Base-by-base conservation (phyloP, 2,888 invertebrate genomes). In the Shargacucullia verbasci region DNA sequence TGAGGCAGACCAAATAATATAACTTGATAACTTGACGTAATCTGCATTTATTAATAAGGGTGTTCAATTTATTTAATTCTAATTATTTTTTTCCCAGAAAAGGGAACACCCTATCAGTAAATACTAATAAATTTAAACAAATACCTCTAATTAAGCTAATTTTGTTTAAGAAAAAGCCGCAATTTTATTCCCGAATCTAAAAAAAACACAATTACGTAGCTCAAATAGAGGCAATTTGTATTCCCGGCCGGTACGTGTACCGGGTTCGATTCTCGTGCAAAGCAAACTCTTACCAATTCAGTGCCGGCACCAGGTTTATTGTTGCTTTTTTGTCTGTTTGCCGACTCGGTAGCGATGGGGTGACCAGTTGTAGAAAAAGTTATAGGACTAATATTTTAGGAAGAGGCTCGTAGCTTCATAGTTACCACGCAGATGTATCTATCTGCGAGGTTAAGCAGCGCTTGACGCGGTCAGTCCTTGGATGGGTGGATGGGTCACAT, bases 211-310 rank as follows among this genome's bases (percentile, higher is more conserved):
- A 74, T 73, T 73, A 66, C 59, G 34, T 35, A 66, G 52, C 62
- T 59, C 66, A 64, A 78, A 72, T 68, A 67, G 64, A 67, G 65
- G 55, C 40, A 68, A 75, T 78, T 73, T 75, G 73, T 78, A 78
- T 80, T 75, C 73, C 34, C 12, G 37, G 12, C 43, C 33, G 53
- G 60, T 66, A 59, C 68, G 58, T 69, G 76, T 70, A 54, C 59
- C 39, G 55, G 58, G 69, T 78, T 73, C 80, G 76, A 77, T 79
- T 73, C 70, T 48, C 44, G 65, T 58, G 61, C 67, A 73, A 66
- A 62, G 68, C 62, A 74, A 78, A 76, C 78, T 73, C 63, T 74
- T 63, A 68, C 67, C 58, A 61, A 74, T 78, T 76, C 74, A 61
- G 65, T 62, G 61, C 71, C 58, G 59, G 76, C 54, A 50, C 55